These are phyloP conservation scores for Hylomyscus alleni DNA, from an alignment of 2,797 vertebrate genomes.

Conservation along the genomic window DNA sequence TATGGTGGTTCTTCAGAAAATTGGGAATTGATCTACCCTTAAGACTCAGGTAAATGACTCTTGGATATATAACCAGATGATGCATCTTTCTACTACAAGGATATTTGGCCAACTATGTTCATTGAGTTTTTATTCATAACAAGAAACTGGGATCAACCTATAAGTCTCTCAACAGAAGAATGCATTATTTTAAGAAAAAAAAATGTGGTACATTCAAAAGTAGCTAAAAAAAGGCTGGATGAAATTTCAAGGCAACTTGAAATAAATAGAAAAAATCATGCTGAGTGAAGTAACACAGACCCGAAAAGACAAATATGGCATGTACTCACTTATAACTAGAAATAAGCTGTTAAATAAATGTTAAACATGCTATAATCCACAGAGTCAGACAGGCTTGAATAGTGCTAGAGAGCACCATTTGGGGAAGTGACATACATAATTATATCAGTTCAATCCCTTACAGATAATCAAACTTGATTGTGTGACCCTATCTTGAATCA, in stretches of 20 bases:
- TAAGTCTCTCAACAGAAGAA: neutral
- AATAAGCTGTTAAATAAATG: neutral
- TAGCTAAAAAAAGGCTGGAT: neutral
- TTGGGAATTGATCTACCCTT: neutral
- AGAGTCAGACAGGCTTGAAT: neutral
- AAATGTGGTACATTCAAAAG: neutral
- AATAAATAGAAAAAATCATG: neutral
- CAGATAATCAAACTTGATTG: neutral
- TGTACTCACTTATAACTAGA: neutral
- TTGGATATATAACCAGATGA: neutral
- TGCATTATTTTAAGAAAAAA: neutral
- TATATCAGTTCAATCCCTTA: neutral
- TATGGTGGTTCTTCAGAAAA: neutral
- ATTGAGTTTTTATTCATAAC: neutral
- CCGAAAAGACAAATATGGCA: neutral
- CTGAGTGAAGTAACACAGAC: neutral
- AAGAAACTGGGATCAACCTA: neutral
- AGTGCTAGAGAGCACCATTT: neutral
- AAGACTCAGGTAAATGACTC: neutral
- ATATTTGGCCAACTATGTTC: neutral
- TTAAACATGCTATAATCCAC: neutral
- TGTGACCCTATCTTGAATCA: neutral
- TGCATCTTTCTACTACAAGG: neutral
- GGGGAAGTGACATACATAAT: neutral
- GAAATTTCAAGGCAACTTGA: neutral